These are phyloP conservation scores for Aphaenogaster ashmeadi DNA, from an alignment of 1,140 invertebrate species.

Conservation along the genomic window DNA sequence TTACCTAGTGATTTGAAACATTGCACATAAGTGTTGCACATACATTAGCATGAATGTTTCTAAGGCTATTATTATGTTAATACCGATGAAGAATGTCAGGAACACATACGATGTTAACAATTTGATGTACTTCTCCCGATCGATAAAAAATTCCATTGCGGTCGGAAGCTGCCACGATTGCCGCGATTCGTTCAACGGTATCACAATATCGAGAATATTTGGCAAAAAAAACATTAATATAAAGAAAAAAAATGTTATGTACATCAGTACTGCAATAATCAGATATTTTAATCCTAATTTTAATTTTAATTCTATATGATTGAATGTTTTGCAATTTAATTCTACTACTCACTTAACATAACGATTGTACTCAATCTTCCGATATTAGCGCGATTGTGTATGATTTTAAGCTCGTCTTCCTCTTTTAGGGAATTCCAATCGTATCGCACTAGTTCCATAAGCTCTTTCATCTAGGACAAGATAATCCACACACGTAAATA, in stretches of 20 bases:
- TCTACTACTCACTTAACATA: neutral
- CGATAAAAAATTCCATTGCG: conserved; percentile 43
- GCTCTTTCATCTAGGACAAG: neutral
- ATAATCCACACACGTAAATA: neutral
- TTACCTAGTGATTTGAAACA: conserved; percentile 59
- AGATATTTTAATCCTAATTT: neutral
- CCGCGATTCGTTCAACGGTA: conserved; percentile 60
- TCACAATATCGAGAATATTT: conserved; percentile 55
- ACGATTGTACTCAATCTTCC: neutral
- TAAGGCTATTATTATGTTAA: neutral
- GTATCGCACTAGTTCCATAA: conserved; percentile 17
- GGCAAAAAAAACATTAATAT: conserved; percentile 27
- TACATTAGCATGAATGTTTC: neutral
- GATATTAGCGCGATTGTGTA: neutral
- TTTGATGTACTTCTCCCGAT: conserved; percentile 6
- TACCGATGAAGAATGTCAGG: neutral
- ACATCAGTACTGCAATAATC: conserved; percentile 8
- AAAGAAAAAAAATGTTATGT: neutral
- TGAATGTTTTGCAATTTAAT: neutral
- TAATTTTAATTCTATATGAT: neutral
- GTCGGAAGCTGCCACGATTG: neutral
- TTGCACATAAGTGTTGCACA: conserved; percentile 38
- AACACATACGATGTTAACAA: neutral
- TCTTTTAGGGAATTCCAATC: conserved; percentile 48
- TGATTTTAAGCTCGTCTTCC: conserved; percentile 45